These are phyloP conservation scores for Phrynosoma blainvillii DNA, from an alignment of 2,113 vertebrate species.

Conservation along the genomic window DNA sequence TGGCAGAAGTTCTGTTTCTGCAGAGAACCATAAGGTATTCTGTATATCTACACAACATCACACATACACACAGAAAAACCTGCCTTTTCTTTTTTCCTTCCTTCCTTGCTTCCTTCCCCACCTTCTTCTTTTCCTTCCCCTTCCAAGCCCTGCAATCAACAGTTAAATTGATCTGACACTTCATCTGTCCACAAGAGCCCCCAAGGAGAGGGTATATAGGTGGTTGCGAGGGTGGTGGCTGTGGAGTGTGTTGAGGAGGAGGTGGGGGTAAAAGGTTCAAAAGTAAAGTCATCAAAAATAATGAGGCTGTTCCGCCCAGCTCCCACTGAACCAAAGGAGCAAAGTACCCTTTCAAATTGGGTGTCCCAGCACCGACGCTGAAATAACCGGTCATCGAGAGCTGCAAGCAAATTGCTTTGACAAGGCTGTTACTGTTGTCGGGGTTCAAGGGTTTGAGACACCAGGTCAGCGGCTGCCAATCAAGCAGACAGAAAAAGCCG, in stretches of 20 bases:
- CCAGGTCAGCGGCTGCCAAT: conserved; percentile 85
- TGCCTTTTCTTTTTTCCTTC: neutral
- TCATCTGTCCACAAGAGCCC: conserved; percentile 52
- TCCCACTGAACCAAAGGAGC: conserved; percentile 64
- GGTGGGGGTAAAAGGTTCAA: conserved; percentile 56
- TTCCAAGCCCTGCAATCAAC: conserved; percentile 47
- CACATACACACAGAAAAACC: neutral
- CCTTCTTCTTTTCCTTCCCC: neutral
- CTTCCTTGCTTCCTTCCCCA: neutral
- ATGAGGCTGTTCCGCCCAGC: conserved; percentile 74
- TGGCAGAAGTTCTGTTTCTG: conserved; percentile 5
- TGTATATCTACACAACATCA: neutral
- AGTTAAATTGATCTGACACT: conserved; percentile 63
- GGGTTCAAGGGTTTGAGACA: conserved; percentile 82
- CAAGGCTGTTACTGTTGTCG: conserved; percentile 78
- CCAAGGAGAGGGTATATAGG: neutral
- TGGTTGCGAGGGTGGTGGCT: neutral
- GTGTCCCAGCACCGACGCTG: conserved; percentile 69
- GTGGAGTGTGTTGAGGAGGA: conserved; percentile 16
- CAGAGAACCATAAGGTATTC: neutral
- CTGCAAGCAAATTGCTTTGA: conserved; percentile 83
- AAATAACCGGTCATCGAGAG: conserved; percentile 79
- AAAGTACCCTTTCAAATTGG: conserved; percentile 69
- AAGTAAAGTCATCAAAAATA: conserved; percentile 77
- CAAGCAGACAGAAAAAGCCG: conserved; percentile 78